Evolutionary conservation across 2,113 vertebrate genomes (phyloP).

Genomic region (Sinocyclocheilus grahami): DNA sequence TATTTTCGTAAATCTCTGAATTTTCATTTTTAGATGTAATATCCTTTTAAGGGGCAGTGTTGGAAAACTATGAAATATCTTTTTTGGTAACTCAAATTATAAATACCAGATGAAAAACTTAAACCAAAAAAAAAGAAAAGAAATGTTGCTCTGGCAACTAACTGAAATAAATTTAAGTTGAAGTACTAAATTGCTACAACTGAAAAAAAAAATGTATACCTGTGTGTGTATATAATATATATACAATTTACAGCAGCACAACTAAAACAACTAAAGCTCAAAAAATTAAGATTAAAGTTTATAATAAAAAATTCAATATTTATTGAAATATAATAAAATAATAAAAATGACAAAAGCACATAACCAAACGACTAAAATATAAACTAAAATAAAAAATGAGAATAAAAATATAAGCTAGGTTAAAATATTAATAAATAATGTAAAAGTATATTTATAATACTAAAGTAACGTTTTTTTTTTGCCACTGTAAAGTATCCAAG

Average conservation of each 20-base stretch:
- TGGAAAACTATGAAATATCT: background rate
- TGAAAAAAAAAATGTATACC: too few relatives aligned
- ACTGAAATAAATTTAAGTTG: background rate
- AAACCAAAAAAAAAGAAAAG: background rate
- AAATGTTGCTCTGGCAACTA: background rate
- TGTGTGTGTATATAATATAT: too few relatives aligned
- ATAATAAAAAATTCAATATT: too few relatives aligned
- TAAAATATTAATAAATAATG: background rate
- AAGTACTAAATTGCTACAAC: background rate
- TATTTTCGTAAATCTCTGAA: background rate
- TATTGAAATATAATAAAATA: too few relatives aligned
- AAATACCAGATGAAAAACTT: background rate
- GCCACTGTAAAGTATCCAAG: background rate
- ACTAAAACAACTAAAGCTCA: too few relatives aligned
- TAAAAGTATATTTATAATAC: background rate
- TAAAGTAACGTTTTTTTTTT: background rate
- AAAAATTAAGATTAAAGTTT: too few relatives aligned
- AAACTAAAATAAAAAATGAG: too few relatives aligned
- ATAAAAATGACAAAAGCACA: too few relatives aligned
- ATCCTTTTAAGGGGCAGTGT: too few relatives aligned
- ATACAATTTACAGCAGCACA: background rate
- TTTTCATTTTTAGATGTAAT: too few relatives aligned
- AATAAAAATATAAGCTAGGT: too few relatives aligned
- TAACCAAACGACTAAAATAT: too few relatives aligned
- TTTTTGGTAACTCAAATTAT: background rate